These are phyloP conservation scores for Ptilonorhynchus violaceus DNA, from an alignment of 2,113 vertebrate species.

Conservation along the genomic window DNA sequence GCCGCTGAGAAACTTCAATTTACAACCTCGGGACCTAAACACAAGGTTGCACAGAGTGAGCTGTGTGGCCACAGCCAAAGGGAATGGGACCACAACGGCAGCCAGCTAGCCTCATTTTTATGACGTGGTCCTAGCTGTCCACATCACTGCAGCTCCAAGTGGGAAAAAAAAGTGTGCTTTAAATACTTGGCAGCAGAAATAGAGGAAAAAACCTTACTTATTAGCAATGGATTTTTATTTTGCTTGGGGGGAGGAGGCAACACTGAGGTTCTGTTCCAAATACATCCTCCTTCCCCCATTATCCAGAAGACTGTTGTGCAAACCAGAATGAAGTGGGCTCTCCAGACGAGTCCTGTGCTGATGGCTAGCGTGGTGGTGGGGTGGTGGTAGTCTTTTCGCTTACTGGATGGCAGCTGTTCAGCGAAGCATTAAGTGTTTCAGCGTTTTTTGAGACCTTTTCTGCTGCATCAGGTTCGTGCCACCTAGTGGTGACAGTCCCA, in stretches of 20 bases:
- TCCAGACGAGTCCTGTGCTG: not conserved
- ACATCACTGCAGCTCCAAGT: not conserved
- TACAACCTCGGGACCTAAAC: not conserved
- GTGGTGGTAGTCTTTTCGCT: not conserved
- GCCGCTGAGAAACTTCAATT: not conserved
- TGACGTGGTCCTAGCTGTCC: not conserved
- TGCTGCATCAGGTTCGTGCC: slow-evolving; percentile 72
- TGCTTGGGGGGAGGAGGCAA: not conserved
- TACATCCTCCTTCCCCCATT: not conserved
- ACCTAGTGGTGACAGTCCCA: slow-evolving; percentile 68
- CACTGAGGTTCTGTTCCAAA: not conserved
- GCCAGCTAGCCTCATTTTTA: not conserved
- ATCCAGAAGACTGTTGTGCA: not conserved
- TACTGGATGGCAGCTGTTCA: not conserved
- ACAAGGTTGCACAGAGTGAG: not conserved
- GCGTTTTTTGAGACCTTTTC: not conserved
- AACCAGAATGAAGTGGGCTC: not conserved
- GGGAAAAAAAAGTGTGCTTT: not conserved
- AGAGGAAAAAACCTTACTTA: not conserved
- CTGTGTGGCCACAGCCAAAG: not conserved
- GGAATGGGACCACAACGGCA: not conserved
- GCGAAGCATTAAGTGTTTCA: not conserved
- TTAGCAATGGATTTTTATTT: not conserved
- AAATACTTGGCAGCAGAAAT: not conserved
- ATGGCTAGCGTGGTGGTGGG: not conserved